Evolutionary conservation across 30 jellyfish, hydroid and myxozoan species (phyloP), one percentile per base, ranked within the genome.

Genomic region (Aurelia aurita): DNA sequence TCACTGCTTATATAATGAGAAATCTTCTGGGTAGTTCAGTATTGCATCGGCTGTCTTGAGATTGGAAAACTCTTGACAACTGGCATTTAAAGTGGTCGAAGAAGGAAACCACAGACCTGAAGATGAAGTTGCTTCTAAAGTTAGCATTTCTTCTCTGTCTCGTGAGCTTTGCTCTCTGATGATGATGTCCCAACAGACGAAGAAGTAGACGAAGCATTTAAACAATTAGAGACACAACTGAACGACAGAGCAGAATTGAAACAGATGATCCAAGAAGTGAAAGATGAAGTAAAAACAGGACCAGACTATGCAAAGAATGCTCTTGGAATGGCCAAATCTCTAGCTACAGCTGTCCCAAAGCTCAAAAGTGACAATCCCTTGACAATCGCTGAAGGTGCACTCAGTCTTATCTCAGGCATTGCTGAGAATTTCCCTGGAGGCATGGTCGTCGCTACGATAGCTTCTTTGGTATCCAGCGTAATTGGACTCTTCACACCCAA

Each of bases 341-440:
- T 62, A 7, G 13, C 34, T 62, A 18, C 74, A 3, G 34, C 74
- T 22, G 74, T 62, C 0, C 74, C 74, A 5, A 62, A 19, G 29
- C 35, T 62, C 31, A 62, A 62, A 23, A 62, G 74, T 62, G 74
- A 62, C 74, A 62, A 62, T 18, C 23, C 49, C 1, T 62, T 22
- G 49, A 62, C 74, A 15, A 25, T 62, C n/a, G 74, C 74, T 15
- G 74, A 62, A 43, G 74, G 74, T 0, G 74, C 74, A 62, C 35
- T 62, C 31, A 20, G 21, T 25, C 35, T 62, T 16, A 32, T 57
- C 9, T 54, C 79, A 29, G 79, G 79, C 9, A 67, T 67, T 32
- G 79, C 79, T 11, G 79, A 67, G 28, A 67, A 67, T 15, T 13
- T 67, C 29, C 79, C 59, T 15, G 79, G 79, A 15, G 79, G 79